Conservation (phyloP, 2,797 vertebrate genomes). For the Lepidocolaptes lacrymiger region DNA sequence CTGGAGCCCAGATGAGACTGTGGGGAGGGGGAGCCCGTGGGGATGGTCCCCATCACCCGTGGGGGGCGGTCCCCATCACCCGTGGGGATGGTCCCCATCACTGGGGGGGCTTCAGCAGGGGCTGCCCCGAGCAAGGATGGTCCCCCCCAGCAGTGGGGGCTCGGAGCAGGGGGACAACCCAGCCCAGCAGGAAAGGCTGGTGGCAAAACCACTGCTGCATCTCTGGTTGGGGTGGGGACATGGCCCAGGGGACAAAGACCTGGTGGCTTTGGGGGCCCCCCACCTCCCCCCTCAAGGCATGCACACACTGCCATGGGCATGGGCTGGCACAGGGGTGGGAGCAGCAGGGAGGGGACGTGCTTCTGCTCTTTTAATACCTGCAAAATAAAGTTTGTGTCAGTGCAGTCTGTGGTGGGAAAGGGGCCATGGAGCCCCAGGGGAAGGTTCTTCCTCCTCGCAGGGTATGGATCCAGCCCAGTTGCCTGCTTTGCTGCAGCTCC, state of each 20-base stretch:
- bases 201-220: rapidly evolving
- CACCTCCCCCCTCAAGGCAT: neutral
- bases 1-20: neutral
- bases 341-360: rapidly evolving
- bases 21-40: neutral
- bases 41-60: rapidly evolving
- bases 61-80: too few species aligned
- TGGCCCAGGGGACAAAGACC: neutral
- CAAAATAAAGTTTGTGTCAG: slow-evolving; percentile 80
- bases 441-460: neutral
- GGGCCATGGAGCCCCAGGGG: neutral
- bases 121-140: neutral
- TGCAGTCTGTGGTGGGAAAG: slow-evolving; percentile 41
- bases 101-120: neutral
- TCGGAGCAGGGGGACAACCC: neutral
- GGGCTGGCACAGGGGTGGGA: rapidly evolving
- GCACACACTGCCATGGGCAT: rapidly evolving
- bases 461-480: neutral
- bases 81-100: too few species aligned
- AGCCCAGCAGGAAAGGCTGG: neutral
- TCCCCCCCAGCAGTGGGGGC: rapidly evolving
- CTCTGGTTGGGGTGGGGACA: rapidly evolving
- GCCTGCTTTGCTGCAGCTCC: rapidly evolving
- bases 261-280: rapidly evolving
- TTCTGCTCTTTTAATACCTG: slow-evolving; percentile 71